Evolutionary conservation across 2,797 vertebrate genomes (phyloP).

Genomic region (Amblyraja radiata): DNA sequence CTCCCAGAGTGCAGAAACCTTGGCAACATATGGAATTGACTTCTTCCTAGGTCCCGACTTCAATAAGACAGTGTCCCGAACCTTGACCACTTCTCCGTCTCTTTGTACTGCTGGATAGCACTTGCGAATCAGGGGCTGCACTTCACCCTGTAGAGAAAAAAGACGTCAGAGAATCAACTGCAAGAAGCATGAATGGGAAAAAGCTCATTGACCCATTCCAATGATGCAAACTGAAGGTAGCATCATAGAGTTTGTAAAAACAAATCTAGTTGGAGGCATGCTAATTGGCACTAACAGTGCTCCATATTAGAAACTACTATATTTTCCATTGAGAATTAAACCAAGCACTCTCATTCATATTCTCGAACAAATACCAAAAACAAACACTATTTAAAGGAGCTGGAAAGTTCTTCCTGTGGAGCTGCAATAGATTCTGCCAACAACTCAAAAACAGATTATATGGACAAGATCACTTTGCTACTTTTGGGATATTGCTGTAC

Average conservation of each 20-base stretch:
- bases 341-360: not conserved
- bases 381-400: not conserved
- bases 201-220: not conserved
- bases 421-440: not conserved
- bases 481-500: not conserved
- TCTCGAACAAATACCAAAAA: not conserved
- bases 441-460: not conserved
- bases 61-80: constrained; percentile 89
- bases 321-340: not conserved
- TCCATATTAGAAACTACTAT: no score
- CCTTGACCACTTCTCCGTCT: constrained; percentile 81
- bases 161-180: not conserved
- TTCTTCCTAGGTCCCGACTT: constrained; percentile 94
- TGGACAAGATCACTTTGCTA: not conserved
- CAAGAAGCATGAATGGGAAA: not conserved
- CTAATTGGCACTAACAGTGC: not conserved
- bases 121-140: constrained; percentile 76
- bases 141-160: constrained; percentile 70
- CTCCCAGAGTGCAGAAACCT: constrained; percentile 95
- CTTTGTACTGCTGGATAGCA: constrained; percentile 90
- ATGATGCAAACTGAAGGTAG: not conserved
- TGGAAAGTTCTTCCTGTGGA: not conserved
- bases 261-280: not conserved
- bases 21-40: constrained; percentile 91
- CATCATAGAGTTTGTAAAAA: not conserved